A percentile compares a stretch with the other conserved stretches of the same genome.
Evolutionary conservation across 1,140 invertebrate genomes (phyloP).

Genomic region (Drosophila sucinea): DNA sequence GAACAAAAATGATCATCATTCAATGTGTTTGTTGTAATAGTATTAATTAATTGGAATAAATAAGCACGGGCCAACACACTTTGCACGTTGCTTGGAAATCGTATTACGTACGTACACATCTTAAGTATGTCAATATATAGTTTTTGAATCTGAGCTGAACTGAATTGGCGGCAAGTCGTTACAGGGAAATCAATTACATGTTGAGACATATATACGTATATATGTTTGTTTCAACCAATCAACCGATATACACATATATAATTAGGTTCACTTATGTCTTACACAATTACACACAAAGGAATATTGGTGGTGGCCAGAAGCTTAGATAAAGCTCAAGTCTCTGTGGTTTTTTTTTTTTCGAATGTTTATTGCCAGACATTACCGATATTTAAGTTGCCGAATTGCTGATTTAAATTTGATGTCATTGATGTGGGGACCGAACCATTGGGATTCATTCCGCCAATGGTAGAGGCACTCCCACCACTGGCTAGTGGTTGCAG

Average conservation of each 20-base stretch:
- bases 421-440: conserved; percentile 57
- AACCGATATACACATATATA: conserved; percentile 16
- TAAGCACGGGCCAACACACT: conserved; percentile 20
- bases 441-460: conserved; percentile 17
- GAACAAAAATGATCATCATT: conserved; percentile 11
- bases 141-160: conserved; percentile 41
- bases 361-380: conserved; percentile 83
- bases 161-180: conserved; percentile 47
- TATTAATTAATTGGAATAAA: conserved; percentile 20
- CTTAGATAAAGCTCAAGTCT: conserved; percentile 56
- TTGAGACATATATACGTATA: conserved; percentile 51
- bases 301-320: conserved; percentile 20
- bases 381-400: conserved; percentile 82
- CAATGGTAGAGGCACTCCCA: conserved; percentile 18
- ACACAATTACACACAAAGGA: conserved; percentile 27
- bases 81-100: not conserved
- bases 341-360: not conserved
- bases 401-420: conserved; percentile 79
- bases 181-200: conserved; percentile 55
- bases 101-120: conserved; percentile 21
- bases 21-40: conserved; percentile 8
- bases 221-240: not conserved
- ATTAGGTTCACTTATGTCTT: conserved; percentile 36
- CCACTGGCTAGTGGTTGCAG: conserved; percentile 66
- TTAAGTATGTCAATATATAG: conserved; percentile 27